Evolutionary conservation across 2,797 vertebrate genomes (phyloP).

Genomic region (Caiman crocodilus): DNA sequence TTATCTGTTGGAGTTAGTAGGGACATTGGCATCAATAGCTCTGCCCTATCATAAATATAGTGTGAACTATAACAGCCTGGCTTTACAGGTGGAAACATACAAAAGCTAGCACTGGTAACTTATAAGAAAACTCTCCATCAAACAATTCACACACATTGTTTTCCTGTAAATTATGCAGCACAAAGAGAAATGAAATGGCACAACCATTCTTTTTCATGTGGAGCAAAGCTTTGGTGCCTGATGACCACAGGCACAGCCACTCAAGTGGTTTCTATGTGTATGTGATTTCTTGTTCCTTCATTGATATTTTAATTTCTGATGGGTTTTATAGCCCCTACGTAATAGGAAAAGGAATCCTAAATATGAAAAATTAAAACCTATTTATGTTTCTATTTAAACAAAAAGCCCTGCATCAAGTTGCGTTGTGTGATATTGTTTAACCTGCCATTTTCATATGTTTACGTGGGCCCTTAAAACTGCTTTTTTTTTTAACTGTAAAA

Average conservation of each 20-base stretch:
- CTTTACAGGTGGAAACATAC: neutral
- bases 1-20: neutral
- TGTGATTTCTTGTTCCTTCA: neutral
- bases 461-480: neutral
- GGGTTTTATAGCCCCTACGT: neutral
- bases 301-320: neutral
- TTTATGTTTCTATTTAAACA: fast-evolving
- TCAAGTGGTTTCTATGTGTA: no score
- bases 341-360: neutral
- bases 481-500: neutral
- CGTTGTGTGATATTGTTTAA: neutral
- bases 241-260: no score
- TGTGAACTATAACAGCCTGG: neutral
- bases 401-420: neutral
- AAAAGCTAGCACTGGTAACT: fast-evolving
- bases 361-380: neutral
- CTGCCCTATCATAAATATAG: neutral
- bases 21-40: neutral
- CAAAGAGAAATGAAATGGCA: no score
- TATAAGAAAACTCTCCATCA: neutral
- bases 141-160: fast-evolving
- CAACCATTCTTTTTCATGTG: no score
- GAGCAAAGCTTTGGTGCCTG: no score
- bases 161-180: neutral
- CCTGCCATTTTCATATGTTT: neutral